Percentiles rank a stretch among this genome's conserved stretches.
Evolutionary conservation across 2,113 vertebrate genomes (phyloP).

Genomic region (Pelusios castaneus): DNA sequence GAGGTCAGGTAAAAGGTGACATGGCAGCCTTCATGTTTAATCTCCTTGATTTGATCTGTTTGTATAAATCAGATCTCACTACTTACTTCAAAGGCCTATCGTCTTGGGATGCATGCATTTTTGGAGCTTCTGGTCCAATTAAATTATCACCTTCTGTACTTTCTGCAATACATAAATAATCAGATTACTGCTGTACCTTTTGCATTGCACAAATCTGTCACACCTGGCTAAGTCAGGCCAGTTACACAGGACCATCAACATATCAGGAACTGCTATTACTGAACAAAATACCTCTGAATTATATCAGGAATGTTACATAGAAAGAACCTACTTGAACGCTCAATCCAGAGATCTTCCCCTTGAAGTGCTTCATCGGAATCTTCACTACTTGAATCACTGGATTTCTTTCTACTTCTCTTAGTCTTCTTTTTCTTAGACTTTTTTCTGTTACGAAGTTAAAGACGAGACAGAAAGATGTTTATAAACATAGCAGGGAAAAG

Average conservation of each 20-base stretch:
- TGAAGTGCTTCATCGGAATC: slow-evolving; percentile 84
- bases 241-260: background rate
- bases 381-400: slow-evolving; percentile 89
- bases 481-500: background rate
- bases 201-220: background rate
- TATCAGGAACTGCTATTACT: background rate
- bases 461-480: background rate
- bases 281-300: background rate
- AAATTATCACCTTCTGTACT: slow-evolving; percentile 82
- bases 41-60: background rate
- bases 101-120: slow-evolving; percentile 90
- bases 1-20: background rate
- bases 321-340: slow-evolving; percentile 84
- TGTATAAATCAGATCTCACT: background rate
- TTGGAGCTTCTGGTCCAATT: slow-evolving; percentile 95
- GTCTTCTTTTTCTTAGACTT: slow-evolving; percentile 92
- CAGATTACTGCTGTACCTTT: background rate
- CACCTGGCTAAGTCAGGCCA: background rate
- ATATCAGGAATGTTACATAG: background rate
- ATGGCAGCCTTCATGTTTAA: background rate
- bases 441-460: slow-evolving; percentile 78
- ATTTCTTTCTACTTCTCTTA: slow-evolving; percentile 89
- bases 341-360: slow-evolving; percentile 88
- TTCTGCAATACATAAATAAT: slow-evolving; percentile 58
- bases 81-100: slow-evolving; percentile 95